Base-by-base conservation (phyloP, 2,888 invertebrate genomes). In the Scelioninae gen. 2 region DNA sequence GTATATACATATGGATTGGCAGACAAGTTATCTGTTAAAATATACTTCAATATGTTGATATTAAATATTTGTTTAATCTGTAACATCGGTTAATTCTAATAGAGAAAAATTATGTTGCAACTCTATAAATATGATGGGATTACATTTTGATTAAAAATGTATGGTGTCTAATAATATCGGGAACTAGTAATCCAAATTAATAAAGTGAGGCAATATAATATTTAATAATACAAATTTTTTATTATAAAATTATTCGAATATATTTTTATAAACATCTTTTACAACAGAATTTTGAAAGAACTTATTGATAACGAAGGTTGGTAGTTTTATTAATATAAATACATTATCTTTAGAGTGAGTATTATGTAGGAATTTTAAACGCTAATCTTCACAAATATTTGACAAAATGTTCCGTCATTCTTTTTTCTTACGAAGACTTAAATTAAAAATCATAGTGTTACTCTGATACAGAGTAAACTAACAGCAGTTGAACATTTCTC, bases 381-480 rank as follows among this genome's bases (percentile, higher is more conserved):
- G 45, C n/a, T 19, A 45, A 41, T 41, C 41, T 41, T n/a, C 41
- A 41, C 41, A 2, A 41, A 41, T 15, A 41, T 10, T 41, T 1
- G n/a, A 7, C 41, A 18, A 18, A 4, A 39, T 11, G 6, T 15
- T 41, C 41, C 9, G 18, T 41, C 15, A 18, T 18, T 41, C 13
- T 13, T 3, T 41, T 16, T 41, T 41, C 9, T 15, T 9, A 18
- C 4, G 9, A 41, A 15, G 5, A 9, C 11, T 39, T 41, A 10
- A 31, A 31, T 31, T 9, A 31, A 31, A 4, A 31, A 31, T 31
- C 31, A 31, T 31, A 4, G 31, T 35, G n/a, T 2, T 22, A 45
- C 45, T 45, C 45, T 45, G 45, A 19, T 45, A 22, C 45, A 45
- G 45, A 45, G 45, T 22, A 45, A 45, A 41, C 41, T 41, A 16